Percentiles rank a stretch among this genome's conserved stretches.
Evolutionary conservation across 1,140 invertebrate genomes (phyloP).

Genomic region (Drosophila miranda): DNA sequence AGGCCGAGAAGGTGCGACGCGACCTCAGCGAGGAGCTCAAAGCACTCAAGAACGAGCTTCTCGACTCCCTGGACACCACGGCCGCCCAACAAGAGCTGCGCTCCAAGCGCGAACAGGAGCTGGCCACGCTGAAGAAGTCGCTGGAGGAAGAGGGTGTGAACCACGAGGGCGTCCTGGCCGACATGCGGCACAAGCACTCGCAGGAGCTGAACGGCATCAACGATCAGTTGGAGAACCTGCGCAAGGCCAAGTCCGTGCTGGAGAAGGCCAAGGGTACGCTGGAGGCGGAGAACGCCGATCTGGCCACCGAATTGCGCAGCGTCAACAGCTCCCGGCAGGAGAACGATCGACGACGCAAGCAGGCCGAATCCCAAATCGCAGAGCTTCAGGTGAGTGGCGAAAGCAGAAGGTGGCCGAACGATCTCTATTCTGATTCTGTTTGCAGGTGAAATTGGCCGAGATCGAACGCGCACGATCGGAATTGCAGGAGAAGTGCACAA

Average conservation of each 20-base stretch:
- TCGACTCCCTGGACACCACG: slow-evolving; percentile 97
- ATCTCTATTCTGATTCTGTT: no score
- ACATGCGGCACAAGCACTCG: slow-evolving; percentile 95
- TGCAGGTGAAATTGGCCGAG: slow-evolving; percentile 81
- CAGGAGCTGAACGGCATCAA: slow-evolving; percentile 93
- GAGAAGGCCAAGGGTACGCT: slow-evolving; percentile 94
- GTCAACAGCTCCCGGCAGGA: slow-evolving; percentile 92
- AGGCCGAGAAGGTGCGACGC: slow-evolving; percentile 96
- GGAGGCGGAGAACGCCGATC: slow-evolving; percentile 96
- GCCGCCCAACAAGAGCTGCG: slow-evolving; percentile 96
- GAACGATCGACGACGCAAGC: slow-evolving; percentile 96
- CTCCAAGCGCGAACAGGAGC: slow-evolving; percentile 96
- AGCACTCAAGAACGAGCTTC: slow-evolving; percentile 96
- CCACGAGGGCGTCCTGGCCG: slow-evolving; percentile 91
- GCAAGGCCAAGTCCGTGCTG: slow-evolving; percentile 91
- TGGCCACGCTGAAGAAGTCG: slow-evolving; percentile 94
- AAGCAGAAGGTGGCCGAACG: no score
- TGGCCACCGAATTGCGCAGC: slow-evolving; percentile 94
- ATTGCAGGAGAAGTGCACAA: slow-evolving; percentile 88
- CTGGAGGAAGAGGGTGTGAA: slow-evolving; percentile 93
- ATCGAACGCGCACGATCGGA: slow-evolving; percentile 84
- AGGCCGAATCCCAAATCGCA: slow-evolving; percentile 92
- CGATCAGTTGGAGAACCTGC: slow-evolving; percentile 95
- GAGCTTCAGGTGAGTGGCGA: slow-evolving; percentile 85
- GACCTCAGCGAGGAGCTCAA: slow-evolving; percentile 98